These are phyloP conservation scores for Beroe ovata DNA, from an alignment of 37 sponge, comb jelly and placozoan genomes.

Conservation along the genomic window DNA sequence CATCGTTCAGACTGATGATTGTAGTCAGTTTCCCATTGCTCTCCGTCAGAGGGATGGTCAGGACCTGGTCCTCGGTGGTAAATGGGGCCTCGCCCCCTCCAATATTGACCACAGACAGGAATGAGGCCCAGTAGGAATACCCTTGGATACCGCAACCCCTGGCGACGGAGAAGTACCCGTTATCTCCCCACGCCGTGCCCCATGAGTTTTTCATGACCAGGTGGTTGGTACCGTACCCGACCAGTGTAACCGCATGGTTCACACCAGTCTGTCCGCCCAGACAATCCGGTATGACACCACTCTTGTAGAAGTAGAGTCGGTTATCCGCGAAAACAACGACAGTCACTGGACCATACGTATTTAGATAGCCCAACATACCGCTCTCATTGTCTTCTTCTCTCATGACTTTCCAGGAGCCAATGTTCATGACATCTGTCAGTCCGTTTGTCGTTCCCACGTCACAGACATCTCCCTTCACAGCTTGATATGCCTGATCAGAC, in stretches of 20 bases:
- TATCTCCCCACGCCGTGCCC: conserved; percentile 15
- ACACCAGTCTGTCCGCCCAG: background rate
- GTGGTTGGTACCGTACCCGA: background rate
- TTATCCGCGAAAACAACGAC: background rate
- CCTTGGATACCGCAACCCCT: background rate
- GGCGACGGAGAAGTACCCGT: background rate
- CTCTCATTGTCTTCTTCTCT: background rate
- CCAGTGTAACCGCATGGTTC: conserved; percentile 1
- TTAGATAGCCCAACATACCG: background rate
- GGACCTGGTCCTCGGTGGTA: background rate
- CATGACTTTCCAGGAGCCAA: background rate
- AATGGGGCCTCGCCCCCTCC: background rate
- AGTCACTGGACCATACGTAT: background rate
- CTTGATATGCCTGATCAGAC: background rate
- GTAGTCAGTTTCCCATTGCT: background rate
- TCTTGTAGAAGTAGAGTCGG: background rate
- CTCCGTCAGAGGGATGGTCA: background rate
- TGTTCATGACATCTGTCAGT: background rate
- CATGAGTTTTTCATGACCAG: conserved; percentile 10
- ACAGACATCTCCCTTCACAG: background rate
- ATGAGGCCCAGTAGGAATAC: conserved; percentile 35
- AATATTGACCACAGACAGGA: background rate
- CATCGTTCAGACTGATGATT: background rate
- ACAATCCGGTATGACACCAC: background rate
- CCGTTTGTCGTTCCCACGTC: background rate